Percentiles rank a stretch among this genome's conserved stretches.
Evolutionary conservation across 2,113 vertebrate species (phyloP).

Genomic region (Puntigrus tetrazona): DNA sequence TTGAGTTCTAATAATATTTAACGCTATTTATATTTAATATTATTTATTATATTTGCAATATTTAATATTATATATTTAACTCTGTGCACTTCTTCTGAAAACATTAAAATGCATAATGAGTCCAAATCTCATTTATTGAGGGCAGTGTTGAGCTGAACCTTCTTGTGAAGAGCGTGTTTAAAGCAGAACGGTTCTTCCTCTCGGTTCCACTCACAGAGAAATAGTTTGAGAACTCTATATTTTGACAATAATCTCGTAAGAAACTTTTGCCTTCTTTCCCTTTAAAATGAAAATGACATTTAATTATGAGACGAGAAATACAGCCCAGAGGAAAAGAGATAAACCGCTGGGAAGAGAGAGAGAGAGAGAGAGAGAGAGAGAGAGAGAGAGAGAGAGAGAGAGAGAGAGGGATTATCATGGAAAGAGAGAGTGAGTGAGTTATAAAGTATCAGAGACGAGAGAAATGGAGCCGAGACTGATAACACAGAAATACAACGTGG

Average conservation of each 20-base stretch:
- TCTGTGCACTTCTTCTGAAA: not conserved
- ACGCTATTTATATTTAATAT: no score
- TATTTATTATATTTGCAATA: no score
- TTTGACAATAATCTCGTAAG: conserved; percentile 62
- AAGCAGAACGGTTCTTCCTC: not conserved
- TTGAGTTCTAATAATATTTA: not conserved
- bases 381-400: conserved; percentile 31
- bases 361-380: conserved; percentile 34
- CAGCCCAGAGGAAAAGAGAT: conserved; percentile 76
- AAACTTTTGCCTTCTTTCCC: conserved; percentile 52
- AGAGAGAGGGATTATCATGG: conserved; percentile 46
- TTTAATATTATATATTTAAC: no score
- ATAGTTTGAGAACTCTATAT: conserved; percentile 55
- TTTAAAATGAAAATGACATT: conserved; percentile 73
- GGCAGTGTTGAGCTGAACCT: not conserved
- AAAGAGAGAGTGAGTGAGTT: conserved; percentile 67
- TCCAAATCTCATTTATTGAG: not conserved
- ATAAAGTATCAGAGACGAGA: conserved; percentile 75
- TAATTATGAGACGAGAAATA: conserved; percentile 80
- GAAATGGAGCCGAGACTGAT: conserved; percentile 76
- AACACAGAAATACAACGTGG: conserved; percentile 66
- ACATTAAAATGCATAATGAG: not conserved
- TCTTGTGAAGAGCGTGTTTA: not conserved
- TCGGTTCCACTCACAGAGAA: conserved; percentile 2
- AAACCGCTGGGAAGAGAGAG: conserved; percentile 62